Base-by-base conservation (phyloP, 1,140 invertebrate species). In the Contarinia nasturtii region DNA sequence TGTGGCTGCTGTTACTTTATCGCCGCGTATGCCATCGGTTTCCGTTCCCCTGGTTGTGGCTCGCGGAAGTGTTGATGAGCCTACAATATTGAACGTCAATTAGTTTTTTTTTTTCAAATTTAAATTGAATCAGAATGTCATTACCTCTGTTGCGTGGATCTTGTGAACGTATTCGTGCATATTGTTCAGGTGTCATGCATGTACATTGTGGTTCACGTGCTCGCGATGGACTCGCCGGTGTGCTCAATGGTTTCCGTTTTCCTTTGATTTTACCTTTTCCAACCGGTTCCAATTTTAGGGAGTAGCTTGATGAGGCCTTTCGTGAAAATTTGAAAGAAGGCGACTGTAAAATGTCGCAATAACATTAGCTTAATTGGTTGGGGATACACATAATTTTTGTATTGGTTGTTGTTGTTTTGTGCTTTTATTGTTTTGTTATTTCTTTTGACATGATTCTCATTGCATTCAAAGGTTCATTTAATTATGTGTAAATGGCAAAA, bases 271-370 rank as follows among this genome's bases (percentile, higher is more conserved):
- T 85, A 64, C 85, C 80, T 68, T 86, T 85, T 60, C 80, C 83
- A 49, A 81, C 79, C 49, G 82, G 81, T 62, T 93, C 90, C 66
- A 93, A 70, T 73, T 91, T 87, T 53, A 95, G 75, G 54, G 89
- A 93, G 69, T 93, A 94, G 58, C 89, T 92, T 55, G 89, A 94
- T 50, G 88, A 91, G 55, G 90, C 87, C 75, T 95, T 96, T 63
- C 92, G 78, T 60, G 87, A 88, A 75, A 92, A 94, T 76, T 93
- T 94, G 75, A 92, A 93, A 62, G 88, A 86, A 58, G 88, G 89
- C 70, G 87, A 92, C 91, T 96, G 80, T 66, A 80, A 81, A 71
- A 71, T 64, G 68, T 72, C 71, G 70, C 67, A 72, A 70, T 73
- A 64, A 64, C 60, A 63, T 67, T 67, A 66, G 60, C 58, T 62